These are phyloP conservation scores for Plutomurus gul DNA, from an alignment of 1,140 invertebrate species.

Conservation along the genomic window DNA sequence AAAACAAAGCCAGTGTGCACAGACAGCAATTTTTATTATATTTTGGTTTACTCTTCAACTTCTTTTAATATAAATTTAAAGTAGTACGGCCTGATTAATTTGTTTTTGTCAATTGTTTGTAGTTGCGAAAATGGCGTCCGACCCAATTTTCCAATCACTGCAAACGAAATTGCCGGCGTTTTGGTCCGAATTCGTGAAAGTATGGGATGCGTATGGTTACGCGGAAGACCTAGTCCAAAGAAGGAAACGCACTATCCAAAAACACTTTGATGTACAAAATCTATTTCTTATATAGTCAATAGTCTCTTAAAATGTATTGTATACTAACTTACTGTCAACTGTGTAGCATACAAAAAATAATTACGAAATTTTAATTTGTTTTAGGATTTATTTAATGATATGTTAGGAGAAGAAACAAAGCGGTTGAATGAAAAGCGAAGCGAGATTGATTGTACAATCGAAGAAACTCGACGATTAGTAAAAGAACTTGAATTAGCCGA, in stretches of 20 bases:
- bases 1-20: no score
- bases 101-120: no score
- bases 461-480: neutral
- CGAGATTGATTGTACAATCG: neutral
- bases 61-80: no score
- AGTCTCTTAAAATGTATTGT: neutral
- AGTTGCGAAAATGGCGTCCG: no score
- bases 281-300: neutral
- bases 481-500: neutral
- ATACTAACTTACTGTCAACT: neutral
- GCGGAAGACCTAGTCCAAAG: neutral
- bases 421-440: neutral
- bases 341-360: neutral
- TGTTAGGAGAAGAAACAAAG: slow-evolving; percentile 20
- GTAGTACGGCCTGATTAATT: no score
- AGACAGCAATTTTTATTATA: no score
- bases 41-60: no score
- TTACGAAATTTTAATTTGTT: neutral
- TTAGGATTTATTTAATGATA: slow-evolving; percentile 35
- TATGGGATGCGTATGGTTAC: slow-evolving; percentile 13
- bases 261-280: slow-evolving; percentile 2
- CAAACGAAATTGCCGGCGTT: neutral
- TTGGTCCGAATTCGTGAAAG: neutral
- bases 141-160: neutral
- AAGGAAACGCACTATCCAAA: neutral